Percentiles rank a stretch among this genome's conserved stretches.
Evolutionary conservation across 37 sponge, comb jelly and placozoan species (phyloP).

Genomic region (Hexactinellida sp.): DNA sequence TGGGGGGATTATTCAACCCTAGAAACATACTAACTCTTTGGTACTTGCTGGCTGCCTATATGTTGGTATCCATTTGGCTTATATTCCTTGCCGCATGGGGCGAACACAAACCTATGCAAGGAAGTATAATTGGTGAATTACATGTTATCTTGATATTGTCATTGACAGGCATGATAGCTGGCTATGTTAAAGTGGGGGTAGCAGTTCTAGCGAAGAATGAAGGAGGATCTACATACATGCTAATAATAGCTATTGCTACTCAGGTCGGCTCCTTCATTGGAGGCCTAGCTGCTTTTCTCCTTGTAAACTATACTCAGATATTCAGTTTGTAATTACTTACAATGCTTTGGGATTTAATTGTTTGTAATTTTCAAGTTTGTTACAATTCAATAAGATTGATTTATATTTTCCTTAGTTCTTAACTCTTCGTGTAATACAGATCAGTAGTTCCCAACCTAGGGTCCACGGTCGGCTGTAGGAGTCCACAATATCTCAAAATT

Average conservation of each 20-base stretch:
- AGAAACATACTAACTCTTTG: not conserved
- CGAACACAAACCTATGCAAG: not conserved
- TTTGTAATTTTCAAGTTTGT: too few relatives aligned
- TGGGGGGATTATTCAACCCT: conserved; percentile 2
- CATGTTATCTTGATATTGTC: not conserved
- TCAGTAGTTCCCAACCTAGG: not conserved
- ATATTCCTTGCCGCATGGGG: not conserved
- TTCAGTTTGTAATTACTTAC: not conserved
- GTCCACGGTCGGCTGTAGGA: not conserved
- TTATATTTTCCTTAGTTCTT: too few relatives aligned
- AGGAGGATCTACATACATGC: not conserved
- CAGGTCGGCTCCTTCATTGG: not conserved
- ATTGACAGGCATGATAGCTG: not conserved
- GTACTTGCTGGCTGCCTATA: not conserved
- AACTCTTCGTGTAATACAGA: too few relatives aligned
- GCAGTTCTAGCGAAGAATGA: not conserved
- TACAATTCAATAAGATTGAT: too few relatives aligned
- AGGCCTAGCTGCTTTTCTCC: not conserved
- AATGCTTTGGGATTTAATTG: too few relatives aligned
- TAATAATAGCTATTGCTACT: not conserved
- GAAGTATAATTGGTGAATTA: not conserved
- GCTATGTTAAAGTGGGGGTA: not conserved
- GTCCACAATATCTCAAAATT: not conserved
- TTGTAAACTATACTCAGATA: not conserved
- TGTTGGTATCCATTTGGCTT: not conserved